A percentile compares a stretch with the other conserved stretches of the same genome.
These are phyloP conservation scores for Cirrhinus molitorella DNA, from an alignment of 2,797 vertebrate species.

Conservation along the genomic window DNA sequence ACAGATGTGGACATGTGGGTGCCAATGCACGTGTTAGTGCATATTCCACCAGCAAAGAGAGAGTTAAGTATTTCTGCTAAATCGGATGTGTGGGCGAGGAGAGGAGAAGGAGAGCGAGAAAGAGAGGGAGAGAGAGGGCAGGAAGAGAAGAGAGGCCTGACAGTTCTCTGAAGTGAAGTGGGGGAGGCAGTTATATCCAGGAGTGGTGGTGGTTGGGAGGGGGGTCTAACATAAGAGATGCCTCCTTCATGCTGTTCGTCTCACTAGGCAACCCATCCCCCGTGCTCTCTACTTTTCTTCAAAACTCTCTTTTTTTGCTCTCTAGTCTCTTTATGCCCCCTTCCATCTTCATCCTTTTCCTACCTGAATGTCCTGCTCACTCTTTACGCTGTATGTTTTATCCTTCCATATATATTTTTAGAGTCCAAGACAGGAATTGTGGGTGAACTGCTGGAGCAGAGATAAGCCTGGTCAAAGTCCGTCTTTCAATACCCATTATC, in stretches of 20 bases:
- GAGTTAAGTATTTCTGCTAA: constrained; percentile 75
- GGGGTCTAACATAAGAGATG: constrained; percentile 75
- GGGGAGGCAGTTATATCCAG: constrained; percentile 78
- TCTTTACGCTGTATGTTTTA: constrained; percentile 41
- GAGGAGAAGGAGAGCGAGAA: constrained; percentile 52
- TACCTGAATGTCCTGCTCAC: constrained; percentile 68
- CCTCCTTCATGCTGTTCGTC: constrained; percentile 75
- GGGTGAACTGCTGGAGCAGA: constrained; percentile 60
- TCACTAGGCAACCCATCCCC: constrained; percentile 77
- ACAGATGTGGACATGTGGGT: background rate
- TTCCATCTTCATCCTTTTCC: constrained; percentile 53
- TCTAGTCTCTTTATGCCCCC: constrained; percentile 58
- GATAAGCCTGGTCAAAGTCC: constrained; percentile 73
- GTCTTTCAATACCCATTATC: constrained; percentile 50
- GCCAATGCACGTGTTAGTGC: constrained; percentile 9
- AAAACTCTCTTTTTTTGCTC: constrained; percentile 65
- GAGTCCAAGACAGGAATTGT: constrained; percentile 43
- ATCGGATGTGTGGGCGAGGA: constrained; percentile 79
- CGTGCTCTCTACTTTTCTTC: constrained; percentile 64
- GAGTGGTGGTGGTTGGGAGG: constrained; percentile 67
- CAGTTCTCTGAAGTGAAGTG: constrained; percentile 77
- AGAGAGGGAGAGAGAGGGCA: constrained; percentile 68
- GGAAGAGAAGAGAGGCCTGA: constrained; percentile 56
- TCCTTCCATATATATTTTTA: constrained; percentile 32
- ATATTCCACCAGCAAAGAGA: constrained; percentile 63